Conservation (phyloP, 2,113 vertebrate species). For the Bagarius yarrelli region DNA sequence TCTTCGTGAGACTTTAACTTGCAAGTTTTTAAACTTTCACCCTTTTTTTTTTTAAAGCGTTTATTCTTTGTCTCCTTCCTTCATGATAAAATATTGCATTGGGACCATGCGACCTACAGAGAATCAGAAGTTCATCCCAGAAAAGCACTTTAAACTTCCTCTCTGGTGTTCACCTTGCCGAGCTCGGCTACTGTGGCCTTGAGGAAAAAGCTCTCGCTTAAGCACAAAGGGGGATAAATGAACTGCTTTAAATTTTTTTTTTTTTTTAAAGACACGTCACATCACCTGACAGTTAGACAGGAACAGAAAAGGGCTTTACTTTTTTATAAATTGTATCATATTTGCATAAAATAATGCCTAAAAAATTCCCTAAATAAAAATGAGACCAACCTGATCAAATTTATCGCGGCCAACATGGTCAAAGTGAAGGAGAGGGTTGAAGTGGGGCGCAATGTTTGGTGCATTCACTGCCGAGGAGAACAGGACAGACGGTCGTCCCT, state of each 20-base stretch:
- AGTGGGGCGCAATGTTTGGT: constrained; percentile 57
- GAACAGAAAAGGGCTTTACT: not conserved
- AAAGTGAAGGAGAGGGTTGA: constrained; percentile 83
- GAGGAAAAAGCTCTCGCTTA: constrained; percentile 54
- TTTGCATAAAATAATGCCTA: not conserved
- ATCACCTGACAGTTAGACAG: not conserved
- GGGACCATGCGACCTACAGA: constrained; percentile 65
- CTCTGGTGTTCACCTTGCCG: constrained; percentile 61
- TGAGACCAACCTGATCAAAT: constrained; percentile 82
- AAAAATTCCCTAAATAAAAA: not conserved
- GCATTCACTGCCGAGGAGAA: constrained; percentile 54
- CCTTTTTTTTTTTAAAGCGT: constrained; percentile 43
- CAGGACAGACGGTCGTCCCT: constrained; percentile 53
- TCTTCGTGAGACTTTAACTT: constrained; percentile 53
- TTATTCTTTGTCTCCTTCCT: constrained; percentile 57
- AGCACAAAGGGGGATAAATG: constrained; percentile 14
- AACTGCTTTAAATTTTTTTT: constrained; percentile 49
- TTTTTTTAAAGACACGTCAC: not conserved
- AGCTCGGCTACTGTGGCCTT: constrained; percentile 61
- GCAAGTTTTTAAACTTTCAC: constrained; percentile 51
- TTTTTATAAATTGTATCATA: not conserved
- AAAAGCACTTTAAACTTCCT: constrained; percentile 63
- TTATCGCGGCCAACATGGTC: constrained; percentile 72
- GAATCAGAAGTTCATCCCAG: constrained; percentile 66
- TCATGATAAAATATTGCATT: constrained; percentile 59